Base-by-base conservation (phyloP, 2,113 vertebrate genomes). In the Hippocampus guttulatus region DNA sequence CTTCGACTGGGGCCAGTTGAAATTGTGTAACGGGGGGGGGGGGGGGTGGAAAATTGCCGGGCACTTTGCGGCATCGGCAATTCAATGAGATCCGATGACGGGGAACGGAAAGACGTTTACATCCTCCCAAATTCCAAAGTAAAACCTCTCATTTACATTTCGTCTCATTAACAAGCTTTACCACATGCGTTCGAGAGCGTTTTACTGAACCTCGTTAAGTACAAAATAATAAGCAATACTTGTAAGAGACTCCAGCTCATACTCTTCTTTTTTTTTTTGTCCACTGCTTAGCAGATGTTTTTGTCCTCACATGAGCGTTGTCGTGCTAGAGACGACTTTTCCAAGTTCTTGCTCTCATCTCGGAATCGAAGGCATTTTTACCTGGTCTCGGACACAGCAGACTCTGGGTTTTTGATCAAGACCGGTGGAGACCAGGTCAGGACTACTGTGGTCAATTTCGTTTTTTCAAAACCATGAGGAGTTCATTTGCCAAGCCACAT, bases 91-190 rank as follows among this genome's bases (percentile, higher is more conserved):
- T 73, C 61, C 64, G 18, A 65, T 14, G 64, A 47, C 18, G 23
- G 64, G 33, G 23, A 27, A 27, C 43, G 41, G 43, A 16, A 47
- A 47, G 23, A 18, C 64, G 47, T 47, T 65, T 65, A 12, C 23
- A 64, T 45, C 11, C 63, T 70, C 30, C 51, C 54, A 20, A 64
- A 21, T 63, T 58, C 51, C 8, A 51, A 75, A 12, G 63, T 60
- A 21, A 71, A 74, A 33, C 70, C 73, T 43, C 57, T 82, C 38
- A 60, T 83, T 69, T n/a, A 11, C 33, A 10, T 64, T 45, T 76
- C 25, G 49, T 73, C 67, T 82, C 43, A 54, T 82, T 75, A 84
- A 73, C 70, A 74, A 81, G 69, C 30, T 3, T 33, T 5, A 5
- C 4, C 30, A 75, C 6, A 47, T n/a, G n/a, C 27, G 23, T 15